Conservation (phyloP, 1,140 invertebrate species). For the Pinna nobilis region DNA sequence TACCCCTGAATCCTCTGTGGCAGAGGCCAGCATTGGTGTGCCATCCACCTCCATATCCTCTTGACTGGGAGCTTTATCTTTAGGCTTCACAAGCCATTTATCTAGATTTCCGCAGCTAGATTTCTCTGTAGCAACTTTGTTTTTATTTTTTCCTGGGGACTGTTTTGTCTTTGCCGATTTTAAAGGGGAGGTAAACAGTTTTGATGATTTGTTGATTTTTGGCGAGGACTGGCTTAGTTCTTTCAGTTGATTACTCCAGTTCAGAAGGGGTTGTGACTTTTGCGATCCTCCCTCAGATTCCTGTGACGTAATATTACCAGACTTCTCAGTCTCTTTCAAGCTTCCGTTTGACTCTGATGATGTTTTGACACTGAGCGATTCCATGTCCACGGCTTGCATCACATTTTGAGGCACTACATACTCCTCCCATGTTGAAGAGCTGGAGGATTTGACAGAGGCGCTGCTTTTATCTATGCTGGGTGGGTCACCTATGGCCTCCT, state of each 20-base stretch:
- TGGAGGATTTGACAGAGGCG: not conserved
- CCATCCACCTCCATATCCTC: not conserved
- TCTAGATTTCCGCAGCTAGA: constrained; percentile 35
- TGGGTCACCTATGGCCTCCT: constrained; percentile 1
- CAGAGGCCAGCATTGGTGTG: not conserved
- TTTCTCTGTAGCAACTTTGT: not conserved
- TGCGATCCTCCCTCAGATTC: not conserved
- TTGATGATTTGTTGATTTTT: not conserved
- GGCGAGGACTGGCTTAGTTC: constrained; percentile 32
- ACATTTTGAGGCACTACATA: constrained; percentile 14
- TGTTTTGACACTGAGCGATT: constrained; percentile 24
- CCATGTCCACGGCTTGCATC: constrained; percentile 19
- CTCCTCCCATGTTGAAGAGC: constrained; percentile 6
- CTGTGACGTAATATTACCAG: not conserved
- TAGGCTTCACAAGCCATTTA: constrained; percentile 54
- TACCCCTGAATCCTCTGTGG: not conserved
- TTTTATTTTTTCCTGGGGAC: not conserved
- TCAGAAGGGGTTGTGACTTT: constrained; percentile 36
- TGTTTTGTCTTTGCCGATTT: constrained; percentile 39
- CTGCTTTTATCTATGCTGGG: constrained; percentile 2
- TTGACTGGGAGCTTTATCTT: constrained; percentile 9
- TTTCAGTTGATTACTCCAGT: constrained; percentile 43
- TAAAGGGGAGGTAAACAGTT: constrained; percentile 4
- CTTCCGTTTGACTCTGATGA: not conserved
- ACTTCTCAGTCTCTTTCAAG: not conserved